These are phyloP conservation scores for Morpho achilles DNA, from an alignment of 2,888 invertebrate species.

Conservation along the genomic window DNA sequence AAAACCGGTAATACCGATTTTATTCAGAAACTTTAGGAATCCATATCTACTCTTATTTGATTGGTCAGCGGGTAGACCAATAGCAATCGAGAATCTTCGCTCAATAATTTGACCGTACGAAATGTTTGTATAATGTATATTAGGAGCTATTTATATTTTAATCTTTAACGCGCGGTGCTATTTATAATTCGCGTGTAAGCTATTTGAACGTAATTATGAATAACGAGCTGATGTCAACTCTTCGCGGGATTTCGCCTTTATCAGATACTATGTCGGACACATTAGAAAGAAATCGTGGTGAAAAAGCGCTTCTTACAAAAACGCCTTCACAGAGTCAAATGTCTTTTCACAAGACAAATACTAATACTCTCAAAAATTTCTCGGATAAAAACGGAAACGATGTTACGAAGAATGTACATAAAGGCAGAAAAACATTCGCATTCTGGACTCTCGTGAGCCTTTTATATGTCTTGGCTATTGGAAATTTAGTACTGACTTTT, in stretches of 20 bases:
- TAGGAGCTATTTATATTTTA: no score
- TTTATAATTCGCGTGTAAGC: conserved; percentile 47
- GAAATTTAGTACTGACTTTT: conserved; percentile 88
- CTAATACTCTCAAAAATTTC: conserved; percentile 51
- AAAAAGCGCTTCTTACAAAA: conserved; percentile 63
- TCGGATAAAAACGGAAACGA: conserved; percentile 71
- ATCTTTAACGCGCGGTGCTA: conserved; percentile 36
- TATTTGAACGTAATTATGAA: conserved; percentile 17
- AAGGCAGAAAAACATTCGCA: conserved; percentile 82
- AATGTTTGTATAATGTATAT: not conserved
- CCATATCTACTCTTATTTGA: not conserved
- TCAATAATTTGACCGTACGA: conserved; percentile 52
- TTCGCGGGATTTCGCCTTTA: conserved; percentile 60
- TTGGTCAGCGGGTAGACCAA: conserved; percentile 38
- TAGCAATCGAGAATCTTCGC: conserved; percentile 40
- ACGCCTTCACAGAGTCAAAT: conserved; percentile 54
- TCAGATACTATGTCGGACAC: conserved; percentile 68
- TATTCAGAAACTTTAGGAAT: not conserved
- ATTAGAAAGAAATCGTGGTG: conserved; percentile 58
- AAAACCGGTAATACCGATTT: not conserved
- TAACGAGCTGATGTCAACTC: conserved; percentile 34
- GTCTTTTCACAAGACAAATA: conserved; percentile 43
- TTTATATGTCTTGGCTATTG: conserved; percentile 85
- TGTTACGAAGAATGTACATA: conserved; percentile 55
- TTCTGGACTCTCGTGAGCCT: conserved; percentile 89